Conservation (phyloP, 2,888 invertebrate genomes). For the Drosophila histrio region DNA sequence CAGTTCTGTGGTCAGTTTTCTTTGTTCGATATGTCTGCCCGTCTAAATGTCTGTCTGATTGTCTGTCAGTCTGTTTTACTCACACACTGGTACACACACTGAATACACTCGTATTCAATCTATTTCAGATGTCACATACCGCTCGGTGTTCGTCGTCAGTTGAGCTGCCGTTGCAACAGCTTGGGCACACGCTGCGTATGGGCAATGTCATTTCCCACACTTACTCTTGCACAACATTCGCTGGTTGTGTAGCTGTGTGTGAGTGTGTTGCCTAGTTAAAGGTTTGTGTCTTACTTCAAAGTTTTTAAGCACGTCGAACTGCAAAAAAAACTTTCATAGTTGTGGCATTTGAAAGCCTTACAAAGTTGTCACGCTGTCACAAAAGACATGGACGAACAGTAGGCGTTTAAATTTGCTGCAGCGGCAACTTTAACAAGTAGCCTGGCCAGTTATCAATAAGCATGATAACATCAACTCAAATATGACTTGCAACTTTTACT, state of each 20-base stretch:
- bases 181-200: slow-evolving; percentile 57
- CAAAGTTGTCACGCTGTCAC: slow-evolving; percentile 54
- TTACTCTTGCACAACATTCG: neutral
- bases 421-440: slow-evolving; percentile 46
- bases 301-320: slow-evolving; percentile 68
- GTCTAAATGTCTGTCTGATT: slow-evolving; percentile 6
- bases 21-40: slow-evolving; percentile 6
- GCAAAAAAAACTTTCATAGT: slow-evolving; percentile 54
- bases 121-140: slow-evolving; percentile 60
- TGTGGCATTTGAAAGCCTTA: slow-evolving; percentile 62
- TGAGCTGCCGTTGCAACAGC: slow-evolving; percentile 22
- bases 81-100: slow-evolving; percentile 21
- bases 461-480: slow-evolving; percentile 49
- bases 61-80: slow-evolving; percentile 22
- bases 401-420: slow-evolving; percentile 53
- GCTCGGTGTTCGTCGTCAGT: slow-evolving; percentile 40
- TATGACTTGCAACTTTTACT: slow-evolving; percentile 59
- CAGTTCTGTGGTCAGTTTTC: slow-evolving; percentile 70
- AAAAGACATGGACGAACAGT: slow-evolving; percentile 29
- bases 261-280: slow-evolving; percentile 58
- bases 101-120: slow-evolving; percentile 51
- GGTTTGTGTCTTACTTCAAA: slow-evolving; percentile 58
- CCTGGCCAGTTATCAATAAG: slow-evolving; percentile 66
- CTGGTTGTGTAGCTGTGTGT: slow-evolving; percentile 3
- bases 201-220: slow-evolving; percentile 49